These are phyloP conservation scores for Bedellia somnulentella DNA, from an alignment of 2,888 invertebrate species.

Conservation along the genomic window DNA sequence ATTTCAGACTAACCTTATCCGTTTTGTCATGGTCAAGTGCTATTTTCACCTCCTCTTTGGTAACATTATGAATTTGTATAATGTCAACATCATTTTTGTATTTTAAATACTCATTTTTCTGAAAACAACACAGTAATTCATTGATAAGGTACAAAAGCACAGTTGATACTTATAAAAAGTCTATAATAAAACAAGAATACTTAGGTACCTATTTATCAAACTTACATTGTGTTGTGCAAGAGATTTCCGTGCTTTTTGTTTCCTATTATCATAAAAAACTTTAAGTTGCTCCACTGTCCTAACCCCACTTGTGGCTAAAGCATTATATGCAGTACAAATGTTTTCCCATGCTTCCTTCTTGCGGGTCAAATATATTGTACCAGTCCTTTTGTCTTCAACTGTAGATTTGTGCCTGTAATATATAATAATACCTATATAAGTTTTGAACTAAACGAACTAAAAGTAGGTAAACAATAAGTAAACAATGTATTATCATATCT, in stretches of 20 bases:
- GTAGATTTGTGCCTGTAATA: background rate
- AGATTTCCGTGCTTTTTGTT: background rate
- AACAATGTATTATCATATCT: too few relatives aligned
- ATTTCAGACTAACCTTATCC: too few relatives aligned
- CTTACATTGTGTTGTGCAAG: background rate
- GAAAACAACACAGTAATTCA: background rate
- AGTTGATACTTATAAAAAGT: background rate
- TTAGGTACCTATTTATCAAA: too few relatives aligned
- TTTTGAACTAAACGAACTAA: background rate
- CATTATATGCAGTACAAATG: background rate
- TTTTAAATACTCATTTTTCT: background rate
- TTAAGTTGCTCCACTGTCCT: background rate
- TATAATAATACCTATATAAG: background rate
- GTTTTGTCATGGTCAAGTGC: background rate
- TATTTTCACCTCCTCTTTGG: background rate
- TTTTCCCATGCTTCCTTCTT: background rate
- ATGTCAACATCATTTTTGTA: too few relatives aligned
- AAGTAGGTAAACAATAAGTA: too few relatives aligned
- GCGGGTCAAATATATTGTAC: background rate
- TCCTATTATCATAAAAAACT: background rate
- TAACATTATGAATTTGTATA: too few relatives aligned
- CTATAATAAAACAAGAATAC: too few relatives aligned
- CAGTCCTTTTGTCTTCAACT: background rate
- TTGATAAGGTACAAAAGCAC: background rate
- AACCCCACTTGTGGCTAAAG: background rate